Conservation (phyloP, 2,888 invertebrate genomes). For the Bursaphelenchus okinawaensis region DNA sequence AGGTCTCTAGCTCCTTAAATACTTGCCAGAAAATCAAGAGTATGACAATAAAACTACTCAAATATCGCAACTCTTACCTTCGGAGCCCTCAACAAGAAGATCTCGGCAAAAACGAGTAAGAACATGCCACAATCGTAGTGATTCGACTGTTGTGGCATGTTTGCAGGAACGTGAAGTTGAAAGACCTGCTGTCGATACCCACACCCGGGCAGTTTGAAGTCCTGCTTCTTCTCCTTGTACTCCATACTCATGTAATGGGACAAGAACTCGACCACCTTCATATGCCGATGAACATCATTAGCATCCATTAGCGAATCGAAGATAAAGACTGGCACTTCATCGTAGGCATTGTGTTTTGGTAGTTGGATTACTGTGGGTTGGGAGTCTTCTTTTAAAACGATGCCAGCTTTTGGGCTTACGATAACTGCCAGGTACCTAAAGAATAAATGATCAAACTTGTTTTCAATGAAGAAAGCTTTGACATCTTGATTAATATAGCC, state of each 20-base stretch:
- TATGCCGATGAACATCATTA: conserved; percentile 21
- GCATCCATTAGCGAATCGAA: conserved; percentile 74
- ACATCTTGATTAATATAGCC: too few relatives aligned
- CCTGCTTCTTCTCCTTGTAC: conserved; percentile 64
- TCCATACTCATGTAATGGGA: conserved; percentile 59
- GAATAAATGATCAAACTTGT: conserved; percentile 4
- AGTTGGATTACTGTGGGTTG: background rate
- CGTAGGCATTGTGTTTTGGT: conserved; percentile 60
- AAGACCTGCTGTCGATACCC: conserved; percentile 9
- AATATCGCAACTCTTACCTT: conserved; percentile 13
- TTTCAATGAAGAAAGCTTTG: too few relatives aligned
- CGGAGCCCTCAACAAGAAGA: conserved; percentile 64
- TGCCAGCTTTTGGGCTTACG: conserved; percentile 74
- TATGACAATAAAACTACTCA: background rate
- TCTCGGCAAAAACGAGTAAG: conserved; percentile 89
- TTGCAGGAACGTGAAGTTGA: conserved; percentile 33
- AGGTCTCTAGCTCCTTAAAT: too few relatives aligned
- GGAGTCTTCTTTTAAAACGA: conserved; percentile 61
- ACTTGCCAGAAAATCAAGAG: background rate
- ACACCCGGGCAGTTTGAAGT: conserved; percentile 3
- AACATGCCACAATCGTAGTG: conserved; percentile 93
- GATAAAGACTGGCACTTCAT: conserved; percentile 79
- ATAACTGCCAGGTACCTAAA: conserved; percentile 73
- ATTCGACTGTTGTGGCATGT: conserved; percentile 85
- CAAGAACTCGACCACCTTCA: conserved; percentile 25